A percentile compares a stretch with the other conserved stretches of the same genome.
phyloP scores from a whole-genome alignment of 2,113 vertebrate genomes.

The Shinisaurus crocodilurus region DNA sequence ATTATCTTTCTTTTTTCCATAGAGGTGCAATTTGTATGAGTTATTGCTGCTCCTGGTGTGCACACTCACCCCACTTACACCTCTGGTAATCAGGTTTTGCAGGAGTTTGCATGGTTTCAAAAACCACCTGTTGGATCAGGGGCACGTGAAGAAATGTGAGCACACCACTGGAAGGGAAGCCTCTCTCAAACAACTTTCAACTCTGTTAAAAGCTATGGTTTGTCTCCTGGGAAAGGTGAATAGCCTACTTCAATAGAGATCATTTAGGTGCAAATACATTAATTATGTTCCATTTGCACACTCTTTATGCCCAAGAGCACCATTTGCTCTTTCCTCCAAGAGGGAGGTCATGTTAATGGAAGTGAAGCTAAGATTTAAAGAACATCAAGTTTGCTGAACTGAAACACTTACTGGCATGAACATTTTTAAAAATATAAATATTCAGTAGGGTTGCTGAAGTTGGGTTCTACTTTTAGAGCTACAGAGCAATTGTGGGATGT shows the following conservation, averaged over 20 bases:
- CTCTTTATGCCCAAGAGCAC: neutral
- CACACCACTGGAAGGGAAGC: neutral
- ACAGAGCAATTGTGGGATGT: slow-evolving; percentile 23
- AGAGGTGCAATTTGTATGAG: neutral
- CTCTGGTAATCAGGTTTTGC: neutral
- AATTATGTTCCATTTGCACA: neutral
- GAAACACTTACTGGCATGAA: slow-evolving; percentile 1
- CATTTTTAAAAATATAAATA: neutral
- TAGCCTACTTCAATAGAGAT: neutral
- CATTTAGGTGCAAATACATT: neutral
- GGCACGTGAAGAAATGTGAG: neutral
- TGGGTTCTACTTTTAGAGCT: neutral
- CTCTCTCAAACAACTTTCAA: neutral
- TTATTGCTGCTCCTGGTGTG: neutral
- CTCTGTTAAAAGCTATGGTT: neutral
- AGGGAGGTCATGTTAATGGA: neutral
- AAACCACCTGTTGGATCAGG: neutral
- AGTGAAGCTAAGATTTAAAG: slow-evolving; percentile 4
- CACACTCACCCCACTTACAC: neutral
- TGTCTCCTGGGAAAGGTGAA: neutral
- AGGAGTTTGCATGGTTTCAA: neutral
- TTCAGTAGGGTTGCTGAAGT: neutral
- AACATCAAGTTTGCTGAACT: neutral
- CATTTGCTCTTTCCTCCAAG: neutral
- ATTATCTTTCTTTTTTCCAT: neutral